Base-by-base conservation (phyloP, 2,113 vertebrate genomes). In the Rostratula benghalensis region DNA sequence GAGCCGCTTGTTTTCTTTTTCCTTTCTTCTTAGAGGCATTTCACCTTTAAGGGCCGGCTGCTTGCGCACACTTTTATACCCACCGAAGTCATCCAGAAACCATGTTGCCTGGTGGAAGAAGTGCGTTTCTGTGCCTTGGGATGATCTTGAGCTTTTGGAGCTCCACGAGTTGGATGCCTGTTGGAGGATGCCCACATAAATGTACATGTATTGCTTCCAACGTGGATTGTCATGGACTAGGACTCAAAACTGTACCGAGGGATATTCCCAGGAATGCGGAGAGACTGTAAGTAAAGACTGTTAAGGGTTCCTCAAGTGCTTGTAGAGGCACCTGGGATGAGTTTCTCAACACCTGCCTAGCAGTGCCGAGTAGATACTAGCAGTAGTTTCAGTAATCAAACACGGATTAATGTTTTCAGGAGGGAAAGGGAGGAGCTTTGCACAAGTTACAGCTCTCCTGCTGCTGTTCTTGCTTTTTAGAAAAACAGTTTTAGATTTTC, bases 221-320 rank as follows among this genome's bases (percentile, higher is more conserved):
- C 97, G 99, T 99, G 98, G 99, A 99, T 98, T 99, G 99, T 97
- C 99, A 99, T 33, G 99, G 99, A 95, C 98, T 99, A 89, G 99
- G 99, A 93, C 98, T 99, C 92, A 98, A 97, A 95, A 98, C 97
- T 1, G 98, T 99, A 43, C 99, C 99, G 24, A 98, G 98, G 97
- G 99, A 99, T 94, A 98, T 99, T 96, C 99, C 99, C 94, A 98
- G 99, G 97, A 99, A 99, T 33, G 98, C 99, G 2, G 99, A 99
- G 97, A 98, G 99, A 82, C 98, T 99, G 99, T 99, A 96, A 99
- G 99, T 99, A 98, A 46, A 90, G n/a, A 18, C 21, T 15, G 27
- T 21, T 82, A 13, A 50, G 61, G 76, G 73, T 37, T 75, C 12
- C 39, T 37, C 11, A 7, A 56, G 74, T 83, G 14, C 70, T 78